A percentile compares a stretch with the other conserved stretches of the same genome.
phyloP scores from a whole-genome alignment of 2,888 invertebrate genomes.

The Tipula lateralis region DNA sequence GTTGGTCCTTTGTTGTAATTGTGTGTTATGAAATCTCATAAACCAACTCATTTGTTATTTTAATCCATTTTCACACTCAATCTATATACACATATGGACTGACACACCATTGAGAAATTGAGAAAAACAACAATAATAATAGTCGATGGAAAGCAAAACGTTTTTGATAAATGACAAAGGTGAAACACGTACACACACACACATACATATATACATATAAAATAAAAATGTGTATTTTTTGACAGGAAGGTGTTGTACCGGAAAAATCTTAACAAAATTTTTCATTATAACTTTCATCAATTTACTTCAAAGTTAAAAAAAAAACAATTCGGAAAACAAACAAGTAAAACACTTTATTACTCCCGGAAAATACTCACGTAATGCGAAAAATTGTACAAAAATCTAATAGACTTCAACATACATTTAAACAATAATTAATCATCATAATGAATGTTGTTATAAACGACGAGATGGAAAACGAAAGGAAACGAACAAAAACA shows the following conservation, averaged over 20 bases:
- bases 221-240: not conserved
- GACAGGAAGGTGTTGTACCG: constrained; percentile 9
- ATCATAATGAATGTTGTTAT: constrained; percentile 15
- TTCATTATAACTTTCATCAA: constrained; percentile 12
- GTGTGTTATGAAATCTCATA: not conserved
- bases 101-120: not conserved
- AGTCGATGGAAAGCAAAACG: not conserved
- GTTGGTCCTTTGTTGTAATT: not conserved
- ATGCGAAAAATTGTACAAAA: not conserved
- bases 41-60: not conserved
- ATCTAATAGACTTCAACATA: constrained; percentile 24
- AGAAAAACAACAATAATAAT: not conserved
- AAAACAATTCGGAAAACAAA: not conserved
- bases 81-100: not conserved
- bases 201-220: not conserved
- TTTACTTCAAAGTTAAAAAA: constrained; percentile 6
- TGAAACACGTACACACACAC: not conserved
- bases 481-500: not conserved
- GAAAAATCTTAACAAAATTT: constrained; percentile 20
- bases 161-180: constrained; percentile 9
- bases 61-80: constrained; percentile 9
- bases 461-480: constrained; percentile 1
- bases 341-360: constrained; percentile 6
- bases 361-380: constrained; percentile 24
- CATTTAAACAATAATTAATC: constrained; percentile 11